Conservation (phyloP, 2,113 vertebrate genomes). For the Bufo bufo region DNA sequence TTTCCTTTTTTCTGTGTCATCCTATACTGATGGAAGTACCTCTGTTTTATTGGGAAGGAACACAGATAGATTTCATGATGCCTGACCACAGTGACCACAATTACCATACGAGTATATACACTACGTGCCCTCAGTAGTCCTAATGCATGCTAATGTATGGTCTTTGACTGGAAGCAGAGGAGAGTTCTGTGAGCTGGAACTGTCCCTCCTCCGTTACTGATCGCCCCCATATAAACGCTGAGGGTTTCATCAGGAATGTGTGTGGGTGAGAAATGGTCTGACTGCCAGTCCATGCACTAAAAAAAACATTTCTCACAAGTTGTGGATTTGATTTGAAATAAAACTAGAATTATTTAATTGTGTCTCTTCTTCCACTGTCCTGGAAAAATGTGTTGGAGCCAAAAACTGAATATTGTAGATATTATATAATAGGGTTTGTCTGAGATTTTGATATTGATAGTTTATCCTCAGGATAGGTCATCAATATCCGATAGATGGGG, state of each 20-base stretch:
- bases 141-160: not conserved
- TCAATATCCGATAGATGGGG: too few relatives aligned
- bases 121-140: not conserved
- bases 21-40: not conserved
- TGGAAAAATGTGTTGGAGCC: not conserved
- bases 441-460: too few relatives aligned
- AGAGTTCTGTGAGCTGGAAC: conserved; percentile 4
- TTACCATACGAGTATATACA: not conserved
- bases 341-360: not conserved
- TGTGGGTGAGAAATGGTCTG: conserved; percentile 50
- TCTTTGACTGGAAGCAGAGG: conserved; percentile 13
- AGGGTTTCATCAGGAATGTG: conserved; percentile 52
- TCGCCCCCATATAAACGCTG: conserved; percentile 49
- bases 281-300: conserved; percentile 31
- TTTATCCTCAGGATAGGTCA: too few relatives aligned
- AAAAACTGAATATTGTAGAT: not conserved
- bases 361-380: not conserved
- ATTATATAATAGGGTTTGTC: not conserved
- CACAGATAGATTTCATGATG: not conserved
- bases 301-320: conserved; percentile 23
- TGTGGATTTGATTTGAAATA: not conserved
- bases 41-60: not conserved
- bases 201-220: conserved; percentile 25
- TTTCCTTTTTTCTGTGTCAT: not conserved
- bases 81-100: not conserved